Conservation (phyloP, 2,113 vertebrate genomes). For the Neogobius melanostomus region DNA sequence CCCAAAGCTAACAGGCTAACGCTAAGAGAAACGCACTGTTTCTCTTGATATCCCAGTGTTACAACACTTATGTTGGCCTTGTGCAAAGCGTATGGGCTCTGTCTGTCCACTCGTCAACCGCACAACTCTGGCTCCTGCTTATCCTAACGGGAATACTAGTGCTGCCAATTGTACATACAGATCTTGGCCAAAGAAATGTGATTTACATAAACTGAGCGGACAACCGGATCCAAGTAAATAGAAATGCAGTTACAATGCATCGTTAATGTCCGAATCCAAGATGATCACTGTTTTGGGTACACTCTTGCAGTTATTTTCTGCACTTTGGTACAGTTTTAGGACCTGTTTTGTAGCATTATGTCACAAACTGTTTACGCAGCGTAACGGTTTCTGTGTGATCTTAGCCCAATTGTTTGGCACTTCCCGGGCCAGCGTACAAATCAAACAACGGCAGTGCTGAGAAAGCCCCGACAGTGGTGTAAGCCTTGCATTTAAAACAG, state of each 20-base stretch:
- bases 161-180: background rate
- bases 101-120: slow-evolving; percentile 45
- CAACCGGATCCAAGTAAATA: background rate
- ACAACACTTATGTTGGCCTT: slow-evolving; percentile 39
- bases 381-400: too few relatives aligned
- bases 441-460: slow-evolving; percentile 47
- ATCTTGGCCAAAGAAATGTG: too few relatives aligned
- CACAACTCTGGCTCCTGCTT: slow-evolving; percentile 17
- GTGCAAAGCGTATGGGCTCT: slow-evolving; percentile 30
- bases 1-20: slow-evolving; percentile 25
- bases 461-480: slow-evolving; percentile 52
- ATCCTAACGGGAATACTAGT: slow-evolving; percentile 34
- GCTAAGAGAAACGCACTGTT: slow-evolving; percentile 23
- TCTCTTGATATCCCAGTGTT: slow-evolving; percentile 37
- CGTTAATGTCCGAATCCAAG: background rate
- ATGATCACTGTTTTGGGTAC: background rate
- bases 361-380: too few relatives aligned
- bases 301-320: too few relatives aligned
- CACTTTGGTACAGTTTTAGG: too few relatives aligned
- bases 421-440: slow-evolving; percentile 39
- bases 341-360: too few relatives aligned
- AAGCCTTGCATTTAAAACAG: slow-evolving; percentile 65
- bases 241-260: background rate
- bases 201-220: too few relatives aligned
- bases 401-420: background rate